A percentile compares a stretch with the other conserved stretches of the same genome.
These are phyloP conservation scores for Heliopora coerulea DNA, from an alignment of 92 coral and sea anemone genomes.

Conservation along the genomic window DNA sequence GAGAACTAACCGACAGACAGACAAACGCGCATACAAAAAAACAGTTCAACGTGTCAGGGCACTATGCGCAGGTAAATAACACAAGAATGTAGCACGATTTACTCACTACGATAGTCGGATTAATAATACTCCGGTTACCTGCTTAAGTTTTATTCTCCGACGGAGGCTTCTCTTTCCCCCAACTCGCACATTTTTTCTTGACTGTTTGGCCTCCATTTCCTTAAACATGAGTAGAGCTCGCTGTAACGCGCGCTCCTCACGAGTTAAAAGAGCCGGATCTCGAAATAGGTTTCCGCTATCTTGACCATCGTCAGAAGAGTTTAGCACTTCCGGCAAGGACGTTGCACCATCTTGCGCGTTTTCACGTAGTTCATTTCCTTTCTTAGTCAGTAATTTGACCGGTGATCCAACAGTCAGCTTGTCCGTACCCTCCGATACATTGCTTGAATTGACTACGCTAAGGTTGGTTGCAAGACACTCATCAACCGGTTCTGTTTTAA, in stretches of 20 bases:
- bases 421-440: not conserved
- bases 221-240: conserved; percentile 92
- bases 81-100: too few relatives aligned
- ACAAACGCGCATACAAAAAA: not conserved
- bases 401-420: not conserved
- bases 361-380: conserved; percentile 31
- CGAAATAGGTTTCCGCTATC: conserved; percentile 78
- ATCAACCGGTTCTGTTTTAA: conserved; percentile 9
- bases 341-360: conserved; percentile 36
- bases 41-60: not conserved
- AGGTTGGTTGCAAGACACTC: not conserved
- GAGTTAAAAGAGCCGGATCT: conserved; percentile 95
- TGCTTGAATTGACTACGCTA: not conserved
- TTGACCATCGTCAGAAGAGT: conserved; percentile 41
- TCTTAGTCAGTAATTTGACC: not conserved
- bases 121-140: not conserved
- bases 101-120: too few relatives aligned
- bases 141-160: not conserved
- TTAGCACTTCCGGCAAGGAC: not conserved
- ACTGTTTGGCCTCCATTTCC: conserved; percentile 74
- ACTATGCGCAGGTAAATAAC: not conserved
- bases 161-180: too few relatives aligned
- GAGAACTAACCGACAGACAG: not conserved
- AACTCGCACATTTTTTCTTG: conserved; percentile 28
- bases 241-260: conserved; percentile 97